These are phyloP conservation scores for Lepidothrix coronata DNA, from an alignment of 2,113 vertebrate species.

Conservation along the genomic window DNA sequence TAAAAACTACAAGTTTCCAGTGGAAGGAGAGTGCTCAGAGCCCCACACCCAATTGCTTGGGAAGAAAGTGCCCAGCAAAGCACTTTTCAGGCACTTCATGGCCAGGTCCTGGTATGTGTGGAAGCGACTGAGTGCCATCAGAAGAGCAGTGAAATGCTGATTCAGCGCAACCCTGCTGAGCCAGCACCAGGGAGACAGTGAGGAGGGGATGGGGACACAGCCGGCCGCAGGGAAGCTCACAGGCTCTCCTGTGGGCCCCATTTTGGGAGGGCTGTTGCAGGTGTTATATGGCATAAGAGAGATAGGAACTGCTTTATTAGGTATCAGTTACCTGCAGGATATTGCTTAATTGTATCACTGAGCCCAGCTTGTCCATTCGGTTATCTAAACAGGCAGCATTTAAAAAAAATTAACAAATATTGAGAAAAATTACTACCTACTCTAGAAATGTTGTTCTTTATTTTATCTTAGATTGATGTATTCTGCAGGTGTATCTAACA, in stretches of 20 bases:
- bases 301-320: background rate
- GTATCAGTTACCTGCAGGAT: no score
- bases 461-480: background rate
- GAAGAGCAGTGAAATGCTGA: background rate
- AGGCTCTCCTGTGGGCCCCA: fast-evolving
- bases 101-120: background rate
- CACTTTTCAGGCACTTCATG: background rate
- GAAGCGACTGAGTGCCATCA: fast-evolving
- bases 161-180: background rate
- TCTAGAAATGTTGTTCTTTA: background rate
- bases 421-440: background rate
- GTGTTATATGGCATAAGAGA: fast-evolving
- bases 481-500: background rate
- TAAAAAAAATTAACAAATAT: background rate
- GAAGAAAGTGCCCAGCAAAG: background rate
- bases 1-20: background rate
- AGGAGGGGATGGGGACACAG: background rate
- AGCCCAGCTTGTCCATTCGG: background rate
- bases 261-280: background rate
- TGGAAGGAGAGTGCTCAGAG: fast-evolving
- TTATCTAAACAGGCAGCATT: background rate
- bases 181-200: fast-evolving
- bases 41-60: background rate
- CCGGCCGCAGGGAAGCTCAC: fast-evolving
- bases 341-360: background rate